Percentiles rank a stretch among this genome's conserved stretches.
phyloP scores from a whole-genome alignment of 2,888 invertebrate species.

The Pandemis cinnamomeana region DNA sequence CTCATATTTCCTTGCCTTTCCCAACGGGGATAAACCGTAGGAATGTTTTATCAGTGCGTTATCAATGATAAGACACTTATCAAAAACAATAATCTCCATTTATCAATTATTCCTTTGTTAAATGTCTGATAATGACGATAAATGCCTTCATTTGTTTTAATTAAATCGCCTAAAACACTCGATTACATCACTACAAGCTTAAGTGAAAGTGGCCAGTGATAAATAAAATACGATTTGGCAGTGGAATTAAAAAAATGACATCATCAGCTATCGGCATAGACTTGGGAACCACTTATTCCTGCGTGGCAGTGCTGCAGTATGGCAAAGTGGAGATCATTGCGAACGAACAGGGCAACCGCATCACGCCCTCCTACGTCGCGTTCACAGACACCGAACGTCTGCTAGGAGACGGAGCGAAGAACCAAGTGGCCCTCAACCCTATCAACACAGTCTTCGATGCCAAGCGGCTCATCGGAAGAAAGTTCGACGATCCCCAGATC shows the following conservation, averaged over 20 bases:
- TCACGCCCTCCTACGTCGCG: constrained; percentile 90
- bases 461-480: constrained; percentile 92
- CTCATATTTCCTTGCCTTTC: no score
- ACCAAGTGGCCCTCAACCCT: constrained; percentile 89
- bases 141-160: no score
- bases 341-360: constrained; percentile 87
- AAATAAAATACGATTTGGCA: no score
- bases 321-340: constrained; percentile 90
- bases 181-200: no score
- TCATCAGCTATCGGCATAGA: constrained; percentile 79
- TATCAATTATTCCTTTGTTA: no score
- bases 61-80: no score
- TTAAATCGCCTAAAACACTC: no score
- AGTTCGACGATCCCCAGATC: constrained; percentile 89
- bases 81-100: no score
- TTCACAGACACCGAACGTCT: constrained; percentile 86
- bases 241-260: constrained; percentile 52
- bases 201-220: no score
- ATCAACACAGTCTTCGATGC: constrained; percentile 91
- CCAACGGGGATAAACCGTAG: no score
- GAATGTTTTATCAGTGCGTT: no score
- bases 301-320: constrained; percentile 82
- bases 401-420: constrained; percentile 88
- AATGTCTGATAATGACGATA: no score
- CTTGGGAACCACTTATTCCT: constrained; percentile 83